Conservation (phyloP, 2,888 invertebrate species). For the Tanypteryx hageni region DNA sequence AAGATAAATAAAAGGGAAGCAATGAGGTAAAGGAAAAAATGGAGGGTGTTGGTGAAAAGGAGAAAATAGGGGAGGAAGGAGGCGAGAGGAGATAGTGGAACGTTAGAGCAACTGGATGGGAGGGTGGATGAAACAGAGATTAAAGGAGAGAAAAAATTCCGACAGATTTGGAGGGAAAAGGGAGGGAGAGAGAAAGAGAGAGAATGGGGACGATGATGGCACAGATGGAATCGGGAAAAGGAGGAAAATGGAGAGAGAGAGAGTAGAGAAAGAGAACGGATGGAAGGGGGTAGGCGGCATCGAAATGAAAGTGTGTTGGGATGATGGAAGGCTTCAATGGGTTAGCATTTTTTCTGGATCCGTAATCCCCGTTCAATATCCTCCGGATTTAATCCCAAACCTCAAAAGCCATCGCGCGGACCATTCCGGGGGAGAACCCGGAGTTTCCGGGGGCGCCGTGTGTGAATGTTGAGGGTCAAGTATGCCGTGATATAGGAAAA, state of each 20-base stretch:
- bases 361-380: slow-evolving; percentile 64
- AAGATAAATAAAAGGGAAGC: too few relatives aligned
- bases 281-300: not conserved
- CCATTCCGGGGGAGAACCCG: slow-evolving; percentile 44
- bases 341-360: slow-evolving; percentile 58
- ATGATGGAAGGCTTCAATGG: slow-evolving; percentile 52
- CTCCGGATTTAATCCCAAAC: slow-evolving; percentile 62
- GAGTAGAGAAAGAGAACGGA: not conserved
- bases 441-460: not conserved
- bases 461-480: not conserved
- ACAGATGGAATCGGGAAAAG: not conserved
- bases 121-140: not conserved
- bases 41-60: not conserved
- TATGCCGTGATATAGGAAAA: not conserved
- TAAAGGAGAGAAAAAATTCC: not conserved
- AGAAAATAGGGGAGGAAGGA: too few relatives aligned
- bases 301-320: slow-evolving; percentile 61
- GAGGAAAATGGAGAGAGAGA: not conserved
- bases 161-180: not conserved
- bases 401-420: slow-evolving; percentile 62
- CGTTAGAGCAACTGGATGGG: not conserved
- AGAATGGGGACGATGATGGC: not conserved
- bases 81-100: not conserved
- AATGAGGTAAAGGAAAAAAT: too few relatives aligned
- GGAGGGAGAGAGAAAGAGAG: not conserved